Evolutionary conservation across 2,113 vertebrate species (phyloP), one percentile per base, ranked within the genome.

Genomic region (Dendrocopos noguchii): DNA sequence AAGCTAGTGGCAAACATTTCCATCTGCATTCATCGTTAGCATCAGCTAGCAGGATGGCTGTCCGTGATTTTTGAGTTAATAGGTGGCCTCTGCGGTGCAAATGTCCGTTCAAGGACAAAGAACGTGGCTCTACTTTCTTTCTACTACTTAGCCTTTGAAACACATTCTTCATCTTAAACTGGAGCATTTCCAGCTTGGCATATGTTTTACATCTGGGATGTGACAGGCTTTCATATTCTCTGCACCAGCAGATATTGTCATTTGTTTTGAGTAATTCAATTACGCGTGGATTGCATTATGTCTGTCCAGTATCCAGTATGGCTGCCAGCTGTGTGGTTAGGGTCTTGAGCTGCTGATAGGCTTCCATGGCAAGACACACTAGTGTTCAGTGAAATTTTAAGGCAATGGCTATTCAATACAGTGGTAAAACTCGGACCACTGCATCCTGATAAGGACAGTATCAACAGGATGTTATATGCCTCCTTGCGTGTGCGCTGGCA

Each of bases 341-440:
- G 56, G 4, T 12, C 80, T 84, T 56, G 36, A 56, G 75, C 27
- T 55, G 34, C 18, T 50, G 50, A 14, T 9, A 15, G 47, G n/a
- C 20, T 76, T 91, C 85, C 17, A 18, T 56, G 27, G 78, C 77
- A 87, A 90, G 70, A 73, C 84, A 42, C 14, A 60, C 67, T 81
- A 55, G 71, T 65, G 73, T 61, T 93, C 80, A 10, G 63, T 94
- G 83, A 79, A 55, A 85, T 94, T 92, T 95, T 91, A 86, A 89
- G 93, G 86, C 39, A 87, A 80, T 13, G 3, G n/a, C 18, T 68
- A 57, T 55, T 91, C 88, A 42, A n/a, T 39, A 61, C 7, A 10
- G 63, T 39, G 84, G 42, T 87, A 87, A 94, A 95, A 88, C 55
- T 59, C 70, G 75, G 87, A 91, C 10, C 1, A 1, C 8, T 50